Base-by-base conservation (phyloP, 2,797 vertebrate species). In the Parotocinclus haroldoi region DNA sequence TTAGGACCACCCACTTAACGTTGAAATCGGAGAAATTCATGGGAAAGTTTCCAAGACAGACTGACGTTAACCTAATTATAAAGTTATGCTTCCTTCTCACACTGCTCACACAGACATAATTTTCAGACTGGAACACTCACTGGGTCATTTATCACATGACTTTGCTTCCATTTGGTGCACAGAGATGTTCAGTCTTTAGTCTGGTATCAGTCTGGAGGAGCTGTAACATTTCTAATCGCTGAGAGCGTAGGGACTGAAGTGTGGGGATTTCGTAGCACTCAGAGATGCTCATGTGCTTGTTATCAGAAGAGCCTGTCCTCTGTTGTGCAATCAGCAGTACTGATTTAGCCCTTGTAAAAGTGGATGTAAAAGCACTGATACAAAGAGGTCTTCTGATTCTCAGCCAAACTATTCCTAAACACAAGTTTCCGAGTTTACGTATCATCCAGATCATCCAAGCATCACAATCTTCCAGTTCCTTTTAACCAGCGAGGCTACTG, bases 361-460 rank as follows among this genome's bases (percentile, higher is more conserved):
- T 49, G 38, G 9, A 37, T 48, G 16, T 55, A 44, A 66, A 49
- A 65, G 37, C 50, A n/a, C 10, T 11, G 55, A 51, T n/a, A 18
- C 52, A 17, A 42, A 17, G 7, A 45, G 18, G 18, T 45, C 16
- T 64, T 49, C 12, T 27, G 42, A 65, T 39, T 8, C 49, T 36
- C 9, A 6, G 9, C 52, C 67, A 62, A 49, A 58, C 12, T 59
- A n/a, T 14, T 12, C 12, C 7, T 13, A 40, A 14, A 44, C 37
- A 16, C 38, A 9, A 5, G 54, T 58, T 64, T 63, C 39, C 10
- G 17, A 19, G 46, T 65, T 64, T 59, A 59, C 55, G 46, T 52
- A 64, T 70, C 52, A 10, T 56, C n/a, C n/a, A n/a, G 67, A 45
- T 62, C 48, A 40, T 58, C 63, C 56, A 59, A 53, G 59, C 56